Evolutionary conservation across 2,113 vertebrate species (phyloP).

Genomic region (Mugil cephalus): DNA sequence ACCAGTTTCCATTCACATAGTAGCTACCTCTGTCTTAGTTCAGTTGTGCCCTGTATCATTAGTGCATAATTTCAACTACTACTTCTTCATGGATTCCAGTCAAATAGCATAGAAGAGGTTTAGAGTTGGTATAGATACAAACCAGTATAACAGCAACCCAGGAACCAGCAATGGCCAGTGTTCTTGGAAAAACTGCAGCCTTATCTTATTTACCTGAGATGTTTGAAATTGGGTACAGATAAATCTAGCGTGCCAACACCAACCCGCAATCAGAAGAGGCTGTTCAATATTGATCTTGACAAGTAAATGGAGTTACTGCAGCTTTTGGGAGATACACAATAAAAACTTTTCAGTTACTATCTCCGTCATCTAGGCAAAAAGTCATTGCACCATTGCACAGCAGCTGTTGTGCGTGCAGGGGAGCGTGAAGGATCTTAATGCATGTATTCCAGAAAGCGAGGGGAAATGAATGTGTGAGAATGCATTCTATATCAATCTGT

Average conservation of each 20-base stretch:
- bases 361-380: conserved; percentile 18
- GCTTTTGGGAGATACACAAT: conserved; percentile 43
- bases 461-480: not conserved
- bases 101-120: too few relatives aligned
- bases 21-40: too few relatives aligned
- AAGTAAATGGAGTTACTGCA: conserved; percentile 46
- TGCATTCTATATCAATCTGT: not conserved
- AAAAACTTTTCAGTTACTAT: conserved; percentile 49
- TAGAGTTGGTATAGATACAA: not conserved
- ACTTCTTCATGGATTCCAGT: too few relatives aligned
- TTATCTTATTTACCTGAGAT: conserved; percentile 38
- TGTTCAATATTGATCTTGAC: conserved; percentile 36
- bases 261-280: conserved; percentile 5
- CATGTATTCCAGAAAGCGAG: conserved; percentile 6
- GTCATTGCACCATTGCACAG: not conserved
- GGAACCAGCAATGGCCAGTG: conserved; percentile 12
- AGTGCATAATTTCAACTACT: too few relatives aligned
- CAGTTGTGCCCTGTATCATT: too few relatives aligned
- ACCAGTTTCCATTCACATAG: too few relatives aligned
- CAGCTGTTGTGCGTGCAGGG: not conserved
- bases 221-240: conserved; percentile 36
- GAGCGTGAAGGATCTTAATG: conserved; percentile 6
- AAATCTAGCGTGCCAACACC: conserved; percentile 36
- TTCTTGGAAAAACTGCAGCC: conserved; percentile 24
- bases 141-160: not conserved